Evolutionary conservation across 2,113 vertebrate species (phyloP).

Genomic region (Grammomys surdaster): DNA sequence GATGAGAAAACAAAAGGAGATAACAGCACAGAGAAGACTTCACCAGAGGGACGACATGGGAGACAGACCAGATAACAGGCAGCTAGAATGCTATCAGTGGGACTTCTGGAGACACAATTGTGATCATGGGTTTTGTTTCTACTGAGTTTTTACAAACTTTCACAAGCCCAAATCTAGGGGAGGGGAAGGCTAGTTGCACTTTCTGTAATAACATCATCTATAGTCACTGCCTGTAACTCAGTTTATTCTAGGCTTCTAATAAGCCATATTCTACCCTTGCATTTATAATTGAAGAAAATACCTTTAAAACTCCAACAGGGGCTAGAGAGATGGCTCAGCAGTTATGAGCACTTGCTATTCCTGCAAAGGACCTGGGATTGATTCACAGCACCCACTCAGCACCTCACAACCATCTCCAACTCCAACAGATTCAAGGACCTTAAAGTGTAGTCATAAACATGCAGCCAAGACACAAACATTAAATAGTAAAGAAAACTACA

Average conservation of each 20-base stretch:
- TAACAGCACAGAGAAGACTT: background rate
- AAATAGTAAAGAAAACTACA: background rate
- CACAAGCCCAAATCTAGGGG: background rate
- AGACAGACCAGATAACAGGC: background rate
- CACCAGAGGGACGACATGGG: background rate
- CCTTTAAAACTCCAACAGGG: background rate
- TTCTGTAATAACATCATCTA: background rate
- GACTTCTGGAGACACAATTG: background rate
- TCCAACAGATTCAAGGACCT: background rate
- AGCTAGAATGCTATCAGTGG: background rate
- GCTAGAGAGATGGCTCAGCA: background rate
- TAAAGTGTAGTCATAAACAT: background rate
- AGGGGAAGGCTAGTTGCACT: background rate
- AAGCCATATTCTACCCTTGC: background rate
- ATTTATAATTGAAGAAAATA: conserved; percentile 1
- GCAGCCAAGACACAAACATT: background rate
- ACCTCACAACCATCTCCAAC: background rate
- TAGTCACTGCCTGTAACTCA: background rate
- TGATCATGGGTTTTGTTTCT: background rate
- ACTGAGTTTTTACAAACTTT: background rate
- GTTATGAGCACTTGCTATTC: background rate
- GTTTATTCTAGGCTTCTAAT: background rate
- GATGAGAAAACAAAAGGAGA: background rate
- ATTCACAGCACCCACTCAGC: background rate
- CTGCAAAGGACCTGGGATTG: background rate